Evolutionary conservation across 1,140 invertebrate species (phyloP).

Genomic region (Pachyrhynchus sulphureomaculatus): DNA sequence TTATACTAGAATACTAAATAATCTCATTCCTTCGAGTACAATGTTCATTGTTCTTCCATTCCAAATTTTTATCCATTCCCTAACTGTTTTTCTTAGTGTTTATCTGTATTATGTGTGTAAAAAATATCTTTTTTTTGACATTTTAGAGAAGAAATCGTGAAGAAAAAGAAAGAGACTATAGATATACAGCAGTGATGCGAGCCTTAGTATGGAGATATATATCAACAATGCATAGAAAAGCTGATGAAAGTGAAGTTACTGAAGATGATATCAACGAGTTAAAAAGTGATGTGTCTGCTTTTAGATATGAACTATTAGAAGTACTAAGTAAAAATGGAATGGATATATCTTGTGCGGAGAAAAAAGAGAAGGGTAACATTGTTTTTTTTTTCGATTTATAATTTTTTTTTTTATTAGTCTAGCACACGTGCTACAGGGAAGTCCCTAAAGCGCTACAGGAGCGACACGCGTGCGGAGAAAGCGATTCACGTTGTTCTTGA

Average conservation of each 20-base stretch:
- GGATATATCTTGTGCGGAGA: conserved; percentile 70
- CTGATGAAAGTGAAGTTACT: conserved; percentile 76
- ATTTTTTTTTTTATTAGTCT: too few relatives aligned
- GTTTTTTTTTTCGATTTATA: not conserved
- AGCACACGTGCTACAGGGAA: too few relatives aligned
- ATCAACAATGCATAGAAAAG: conserved; percentile 72
- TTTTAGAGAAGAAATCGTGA: conserved; percentile 49
- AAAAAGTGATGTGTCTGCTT: conserved; percentile 81
- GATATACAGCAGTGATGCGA: conserved; percentile 77
- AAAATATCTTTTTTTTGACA: too few relatives aligned
- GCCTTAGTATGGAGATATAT: conserved; percentile 84
- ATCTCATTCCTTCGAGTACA: too few relatives aligned
- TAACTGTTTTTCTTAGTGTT: too few relatives aligned
- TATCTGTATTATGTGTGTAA: too few relatives aligned
- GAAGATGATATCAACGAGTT: conserved; percentile 93
- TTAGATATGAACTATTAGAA: conserved; percentile 82
- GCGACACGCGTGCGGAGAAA: too few relatives aligned
- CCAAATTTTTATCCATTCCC: too few relatives aligned
- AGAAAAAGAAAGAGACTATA: conserved; percentile 64
- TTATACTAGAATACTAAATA: too few relatives aligned
- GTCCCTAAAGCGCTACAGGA: too few relatives aligned
- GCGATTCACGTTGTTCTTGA: too few relatives aligned
- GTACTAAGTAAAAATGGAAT: conserved; percentile 78
- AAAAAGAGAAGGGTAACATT: conserved; percentile 66
- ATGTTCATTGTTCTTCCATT: too few relatives aligned